Evolutionary conservation across 2,888 invertebrate genomes (phyloP).

Genomic region (Diarsia dahlii): DNA sequence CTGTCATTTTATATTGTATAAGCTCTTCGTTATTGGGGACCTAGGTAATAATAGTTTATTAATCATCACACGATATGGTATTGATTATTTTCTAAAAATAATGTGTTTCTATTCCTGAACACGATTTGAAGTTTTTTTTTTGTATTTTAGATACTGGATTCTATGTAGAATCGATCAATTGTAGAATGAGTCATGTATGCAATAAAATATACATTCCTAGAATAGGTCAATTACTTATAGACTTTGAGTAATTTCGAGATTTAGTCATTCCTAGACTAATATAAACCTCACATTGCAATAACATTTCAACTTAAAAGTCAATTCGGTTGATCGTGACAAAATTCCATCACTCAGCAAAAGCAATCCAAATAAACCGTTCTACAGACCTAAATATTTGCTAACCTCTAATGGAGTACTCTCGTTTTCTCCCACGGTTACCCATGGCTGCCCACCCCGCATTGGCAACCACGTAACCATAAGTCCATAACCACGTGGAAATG

Average conservation of each 20-base stretch:
- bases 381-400: conserved; percentile 60
- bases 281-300: background rate
- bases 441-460: conserved; percentile 79
- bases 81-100: no score
- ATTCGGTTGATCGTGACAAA: conserved; percentile 1
- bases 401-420: conserved; percentile 78
- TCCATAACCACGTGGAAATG: conserved; percentile 65
- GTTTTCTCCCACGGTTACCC: conserved; percentile 86
- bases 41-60: background rate
- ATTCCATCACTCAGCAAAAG: conserved; percentile 20
- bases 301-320: background rate
- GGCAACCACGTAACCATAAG: conserved; percentile 66
- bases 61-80: background rate
- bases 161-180: no score
- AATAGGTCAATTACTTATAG: no score
- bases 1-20: conserved; percentile 32
- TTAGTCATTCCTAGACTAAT: no score
- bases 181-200: no score
- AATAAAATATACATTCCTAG: no score
- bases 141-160: background rate
- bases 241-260: no score
- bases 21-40: background rate
- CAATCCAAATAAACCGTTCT: conserved; percentile 34
- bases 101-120: background rate
- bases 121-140: background rate